Evolutionary conservation across 2,888 invertebrate species (phyloP).

Genomic region (Chrysopilus asiliformis): DNA sequence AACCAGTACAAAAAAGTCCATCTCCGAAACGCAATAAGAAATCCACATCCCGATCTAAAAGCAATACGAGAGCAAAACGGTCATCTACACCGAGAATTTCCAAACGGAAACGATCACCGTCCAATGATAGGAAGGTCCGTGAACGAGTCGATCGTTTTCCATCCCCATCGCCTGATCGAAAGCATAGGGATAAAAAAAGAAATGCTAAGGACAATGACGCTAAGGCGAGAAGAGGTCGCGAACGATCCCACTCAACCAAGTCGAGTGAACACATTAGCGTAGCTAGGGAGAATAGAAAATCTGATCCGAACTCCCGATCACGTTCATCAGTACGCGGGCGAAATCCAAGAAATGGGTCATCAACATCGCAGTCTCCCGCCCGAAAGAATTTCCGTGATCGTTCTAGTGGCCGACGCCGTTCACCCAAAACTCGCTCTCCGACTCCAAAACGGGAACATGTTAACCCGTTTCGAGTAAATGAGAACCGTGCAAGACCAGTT

Average conservation of each 20-base stretch:
- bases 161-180: too few species aligned
- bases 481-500: too few species aligned
- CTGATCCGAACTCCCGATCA: too few species aligned
- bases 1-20: background rate
- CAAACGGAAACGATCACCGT: slow-evolving; percentile 5
- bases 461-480: slow-evolving; percentile 8
- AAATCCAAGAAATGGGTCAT: too few species aligned
- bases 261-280: too few species aligned
- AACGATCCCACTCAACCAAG: too few species aligned
- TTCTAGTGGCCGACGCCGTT: slow-evolving; percentile 5
- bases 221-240: too few species aligned
- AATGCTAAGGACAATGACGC: too few species aligned
- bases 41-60: slow-evolving; percentile 4
- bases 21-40: slow-evolving; percentile 1
- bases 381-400: slow-evolving; percentile 1
- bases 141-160: too few species aligned
- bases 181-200: too few species aligned
- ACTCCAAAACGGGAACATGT: slow-evolving; percentile 6
- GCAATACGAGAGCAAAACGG: background rate
- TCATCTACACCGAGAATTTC: slow-evolving; percentile 2
- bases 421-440: slow-evolving; percentile 10
- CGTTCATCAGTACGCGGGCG: too few species aligned
- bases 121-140: slow-evolving; percentile 4
- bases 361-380: background rate
- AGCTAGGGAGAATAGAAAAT: too few species aligned